These are phyloP conservation scores for Exocentrus adspersus DNA, from an alignment of 2,888 invertebrate species.

Conservation along the genomic window DNA sequence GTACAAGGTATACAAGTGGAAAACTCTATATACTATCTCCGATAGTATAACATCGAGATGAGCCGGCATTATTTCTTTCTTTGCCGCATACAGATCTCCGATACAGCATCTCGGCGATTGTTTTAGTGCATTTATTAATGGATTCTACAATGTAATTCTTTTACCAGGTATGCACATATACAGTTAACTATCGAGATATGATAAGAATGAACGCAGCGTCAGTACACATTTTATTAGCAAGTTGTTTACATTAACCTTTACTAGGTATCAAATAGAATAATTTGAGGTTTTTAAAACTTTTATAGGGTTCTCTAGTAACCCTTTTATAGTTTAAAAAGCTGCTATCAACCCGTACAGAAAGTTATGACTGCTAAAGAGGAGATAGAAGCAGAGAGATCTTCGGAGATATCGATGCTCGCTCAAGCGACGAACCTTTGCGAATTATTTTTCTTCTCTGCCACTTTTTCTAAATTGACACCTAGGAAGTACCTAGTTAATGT, in stretches of 20 bases:
- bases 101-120: background rate
- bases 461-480: conserved; percentile 45
- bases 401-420: conserved; percentile 29
- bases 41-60: conserved; percentile 33
- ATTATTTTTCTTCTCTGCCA: background rate
- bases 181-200: too few relatives aligned
- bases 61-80: conserved; percentile 21
- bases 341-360: background rate
- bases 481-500: too few relatives aligned
- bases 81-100: conserved; percentile 1
- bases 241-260: too few relatives aligned
- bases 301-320: too few relatives aligned
- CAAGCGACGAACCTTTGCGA: conserved; percentile 28
- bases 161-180: too few relatives aligned
- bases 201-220: background rate
- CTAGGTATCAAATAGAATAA: too few relatives aligned
- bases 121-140: background rate
- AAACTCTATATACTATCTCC: conserved; percentile 32
- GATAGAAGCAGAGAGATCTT: too few relatives aligned
- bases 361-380: too few relatives aligned
- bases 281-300: too few relatives aligned
- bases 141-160: too few relatives aligned
- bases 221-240: too few relatives aligned
- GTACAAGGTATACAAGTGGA: conserved; percentile 18
- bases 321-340: background rate